Evolutionary conservation across 2,113 vertebrate genomes (phyloP).

Genomic region (Amphiprion ocellaris): DNA sequence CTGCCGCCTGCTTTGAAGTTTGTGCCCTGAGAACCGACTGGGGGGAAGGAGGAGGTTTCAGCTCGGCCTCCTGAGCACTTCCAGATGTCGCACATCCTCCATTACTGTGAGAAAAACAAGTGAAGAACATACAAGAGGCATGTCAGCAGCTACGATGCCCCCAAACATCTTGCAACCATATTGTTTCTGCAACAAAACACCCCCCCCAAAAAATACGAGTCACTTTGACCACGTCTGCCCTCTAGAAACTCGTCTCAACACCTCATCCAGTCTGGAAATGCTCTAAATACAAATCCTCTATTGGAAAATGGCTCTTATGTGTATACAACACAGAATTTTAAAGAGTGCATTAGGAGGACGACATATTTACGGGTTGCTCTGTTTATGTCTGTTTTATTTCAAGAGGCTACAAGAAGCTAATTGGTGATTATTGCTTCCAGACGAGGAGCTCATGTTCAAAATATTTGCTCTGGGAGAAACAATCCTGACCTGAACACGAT

Average conservation of each 20-base stretch:
- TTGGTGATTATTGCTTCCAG: no score
- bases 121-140: conserved; percentile 18
- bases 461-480: no score
- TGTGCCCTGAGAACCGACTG: conserved; percentile 41
- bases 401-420: not conserved
- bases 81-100: conserved; percentile 72
- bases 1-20: conserved; percentile 56
- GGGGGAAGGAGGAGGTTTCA: not conserved
- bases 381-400: not conserved
- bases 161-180: conserved; percentile 65
- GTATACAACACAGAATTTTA: not conserved
- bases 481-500: no score
- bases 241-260: no score
- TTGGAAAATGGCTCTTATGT: not conserved
- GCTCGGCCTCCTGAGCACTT: conserved; percentile 59
- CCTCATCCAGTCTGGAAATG: not conserved
- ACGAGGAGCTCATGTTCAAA: no score
- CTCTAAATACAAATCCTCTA: not conserved
- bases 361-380: not conserved
- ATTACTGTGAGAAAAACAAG: conserved; percentile 65
- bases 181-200: conserved; percentile 1
- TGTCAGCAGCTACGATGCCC: conserved; percentile 24
- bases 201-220: not conserved
- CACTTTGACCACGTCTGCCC: conserved; percentile 1
- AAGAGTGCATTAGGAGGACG: not conserved